phyloP scores from a whole-genome alignment of 2,888 invertebrate species.

The Leptinotarsa tumamoca region DNA sequence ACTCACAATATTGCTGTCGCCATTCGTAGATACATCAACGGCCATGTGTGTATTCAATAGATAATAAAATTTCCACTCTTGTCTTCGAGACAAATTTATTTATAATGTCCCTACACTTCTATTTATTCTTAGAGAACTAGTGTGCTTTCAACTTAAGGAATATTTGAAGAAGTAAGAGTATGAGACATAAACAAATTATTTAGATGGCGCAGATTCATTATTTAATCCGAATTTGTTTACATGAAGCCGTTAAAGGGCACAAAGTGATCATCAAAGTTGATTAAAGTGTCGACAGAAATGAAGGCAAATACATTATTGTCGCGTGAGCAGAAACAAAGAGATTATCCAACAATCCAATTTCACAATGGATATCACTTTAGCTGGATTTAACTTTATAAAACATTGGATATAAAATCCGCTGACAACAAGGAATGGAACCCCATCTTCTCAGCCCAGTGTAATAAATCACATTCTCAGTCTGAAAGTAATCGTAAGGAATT shows the following conservation, averaged over 20 bases:
- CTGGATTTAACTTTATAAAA: conserved; percentile 41
- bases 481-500: conserved; percentile 48
- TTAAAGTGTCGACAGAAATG: conserved; percentile 14
- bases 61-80: too few species aligned
- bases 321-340: not conserved
- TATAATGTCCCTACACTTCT: too few species aligned
- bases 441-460: conserved; percentile 46
- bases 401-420: conserved; percentile 51
- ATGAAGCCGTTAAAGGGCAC: not conserved
- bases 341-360: conserved; percentile 27
- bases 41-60: too few species aligned
- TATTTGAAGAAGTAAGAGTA: too few species aligned
- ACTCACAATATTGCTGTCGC: too few species aligned
- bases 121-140: too few species aligned
- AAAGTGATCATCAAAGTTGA: not conserved
- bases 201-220: not conserved
- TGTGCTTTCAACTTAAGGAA: too few species aligned
- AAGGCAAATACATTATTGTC: conserved; percentile 25
- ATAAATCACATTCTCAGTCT: conserved; percentile 46
- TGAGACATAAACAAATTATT: too few species aligned
- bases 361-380: conserved; percentile 29
- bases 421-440: conserved; percentile 50
- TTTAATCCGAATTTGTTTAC: not conserved
- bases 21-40: too few species aligned
- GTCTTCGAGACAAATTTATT: too few species aligned